These are phyloP conservation scores for Oryzias sinensis DNA, from an alignment of 2,797 vertebrate species.

Conservation along the genomic window DNA sequence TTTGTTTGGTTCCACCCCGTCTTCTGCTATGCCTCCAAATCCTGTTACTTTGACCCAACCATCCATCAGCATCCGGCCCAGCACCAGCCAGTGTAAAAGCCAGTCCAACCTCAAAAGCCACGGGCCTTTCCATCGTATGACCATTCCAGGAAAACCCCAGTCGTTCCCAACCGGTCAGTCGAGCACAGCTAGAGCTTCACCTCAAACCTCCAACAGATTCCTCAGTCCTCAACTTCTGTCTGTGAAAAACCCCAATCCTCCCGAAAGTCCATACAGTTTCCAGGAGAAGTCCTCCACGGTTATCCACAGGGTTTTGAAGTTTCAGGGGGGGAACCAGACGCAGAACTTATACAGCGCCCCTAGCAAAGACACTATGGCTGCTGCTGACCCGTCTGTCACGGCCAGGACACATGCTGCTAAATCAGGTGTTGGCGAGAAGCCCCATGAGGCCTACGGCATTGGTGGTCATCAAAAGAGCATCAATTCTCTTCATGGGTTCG, in stretches of 20 bases:
- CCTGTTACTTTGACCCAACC: constrained; percentile 48
- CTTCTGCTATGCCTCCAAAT: constrained; percentile 49
- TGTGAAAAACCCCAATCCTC: constrained; percentile 60
- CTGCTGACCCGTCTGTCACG: constrained; percentile 36
- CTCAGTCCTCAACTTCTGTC: constrained; percentile 62
- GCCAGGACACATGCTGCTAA: constrained; percentile 49
- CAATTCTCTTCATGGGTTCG: constrained; percentile 41
- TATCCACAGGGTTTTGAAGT: constrained; percentile 76
- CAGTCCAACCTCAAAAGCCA: constrained; percentile 64
- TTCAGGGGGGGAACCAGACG: constrained; percentile 66
- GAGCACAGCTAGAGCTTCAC: constrained; percentile 38
- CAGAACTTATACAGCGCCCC: constrained; percentile 71
- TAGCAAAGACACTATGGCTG: constrained; percentile 54
- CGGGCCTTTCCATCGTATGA: constrained; percentile 70
- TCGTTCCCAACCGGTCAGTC: constrained; percentile 55
- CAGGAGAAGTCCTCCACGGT: constrained; percentile 71
- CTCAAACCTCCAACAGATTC: constrained; percentile 66
- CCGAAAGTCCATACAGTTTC: constrained; percentile 64
- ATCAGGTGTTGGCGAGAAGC: constrained; percentile 44
- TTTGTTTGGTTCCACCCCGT: constrained; percentile 22
- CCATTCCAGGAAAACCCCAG: constrained; percentile 65
- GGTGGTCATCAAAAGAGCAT: constrained; percentile 50
- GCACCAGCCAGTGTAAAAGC: constrained; percentile 56
- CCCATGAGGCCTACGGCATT: constrained; percentile 43
- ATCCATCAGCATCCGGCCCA: constrained; percentile 43